Conservation (phyloP, 2,113 vertebrate species). For the Ammodytes marinus region DNA sequence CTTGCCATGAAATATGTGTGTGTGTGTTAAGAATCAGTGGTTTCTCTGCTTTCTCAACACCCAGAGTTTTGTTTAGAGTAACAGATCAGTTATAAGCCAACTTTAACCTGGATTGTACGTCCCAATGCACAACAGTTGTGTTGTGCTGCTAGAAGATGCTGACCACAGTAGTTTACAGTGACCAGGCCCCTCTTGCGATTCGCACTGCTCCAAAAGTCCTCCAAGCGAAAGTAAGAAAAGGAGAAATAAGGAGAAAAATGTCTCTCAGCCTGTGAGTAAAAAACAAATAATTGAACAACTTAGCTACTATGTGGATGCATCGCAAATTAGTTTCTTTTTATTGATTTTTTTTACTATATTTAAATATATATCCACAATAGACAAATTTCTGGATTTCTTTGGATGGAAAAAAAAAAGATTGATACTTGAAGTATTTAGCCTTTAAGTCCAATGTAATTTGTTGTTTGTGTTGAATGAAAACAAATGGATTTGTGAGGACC, state of each 20-base stretch:
- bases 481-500: conserved; percentile 8
- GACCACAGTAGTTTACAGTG: conserved; percentile 43
- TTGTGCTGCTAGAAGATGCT: conserved; percentile 39
- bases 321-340: neutral
- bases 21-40: neutral
- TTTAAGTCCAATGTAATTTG: neutral
- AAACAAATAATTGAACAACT: neutral
- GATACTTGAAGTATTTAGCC: neutral
- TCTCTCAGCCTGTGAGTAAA: neutral
- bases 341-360: neutral
- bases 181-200: conserved; percentile 40
- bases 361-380: neutral
- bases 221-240: conserved; percentile 1
- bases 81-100: conserved; percentile 11
- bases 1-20: neutral
- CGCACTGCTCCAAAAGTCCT: conserved; percentile 12
- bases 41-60: neutral
- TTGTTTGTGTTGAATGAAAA: neutral
- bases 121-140: neutral
- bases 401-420: neutral
- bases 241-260: conserved; percentile 6
- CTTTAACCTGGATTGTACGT: conserved; percentile 34
- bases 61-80: neutral
- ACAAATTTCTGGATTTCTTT: neutral
- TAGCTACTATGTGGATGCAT: neutral